Evolutionary conservation across 2,797 vertebrate genomes (phyloP).

Genomic region (Cottoperca gobio): DNA sequence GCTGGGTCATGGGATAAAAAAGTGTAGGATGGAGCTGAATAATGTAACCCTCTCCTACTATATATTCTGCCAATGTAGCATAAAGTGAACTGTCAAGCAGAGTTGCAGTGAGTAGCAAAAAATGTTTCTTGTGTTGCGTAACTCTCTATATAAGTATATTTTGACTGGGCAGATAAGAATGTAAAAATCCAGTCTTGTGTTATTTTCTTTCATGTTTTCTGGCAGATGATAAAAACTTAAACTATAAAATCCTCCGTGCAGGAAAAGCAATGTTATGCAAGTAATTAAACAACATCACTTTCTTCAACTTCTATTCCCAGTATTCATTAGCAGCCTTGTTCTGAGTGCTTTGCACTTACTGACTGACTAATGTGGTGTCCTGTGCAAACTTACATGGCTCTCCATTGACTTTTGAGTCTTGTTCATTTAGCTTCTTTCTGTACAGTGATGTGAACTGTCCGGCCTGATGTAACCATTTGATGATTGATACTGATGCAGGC

Average conservation of each 20-base stretch:
- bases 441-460: slow-evolving; percentile 26
- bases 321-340: neutral
- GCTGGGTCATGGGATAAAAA: neutral
- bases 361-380: slow-evolving; percentile 8
- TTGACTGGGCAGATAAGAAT: slow-evolving; percentile 6
- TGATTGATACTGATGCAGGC: slow-evolving; percentile 72
- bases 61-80: slow-evolving; percentile 19
- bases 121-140: slow-evolving; percentile 1
- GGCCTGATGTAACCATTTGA: slow-evolving; percentile 58
- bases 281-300: neutral
- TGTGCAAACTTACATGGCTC: slow-evolving; percentile 43
- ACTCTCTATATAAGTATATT: neutral
- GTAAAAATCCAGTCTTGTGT: neutral
- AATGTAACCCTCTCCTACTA: neutral
- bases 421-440: slow-evolving; percentile 12
- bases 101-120: neutral
- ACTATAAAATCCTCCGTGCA: neutral
- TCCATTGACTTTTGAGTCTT: slow-evolving; percentile 16
- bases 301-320: neutral
- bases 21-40: neutral
- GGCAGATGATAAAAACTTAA: slow-evolving; percentile 4
- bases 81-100: slow-evolving; percentile 14
- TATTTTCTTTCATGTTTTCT: slow-evolving; percentile 10
- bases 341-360: neutral
- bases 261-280: neutral